A percentile compares a stretch with the other conserved stretches of the same genome.
Evolutionary conservation across 2,797 vertebrate species (phyloP).

Genomic region (Sardinella longiceps): DNA sequence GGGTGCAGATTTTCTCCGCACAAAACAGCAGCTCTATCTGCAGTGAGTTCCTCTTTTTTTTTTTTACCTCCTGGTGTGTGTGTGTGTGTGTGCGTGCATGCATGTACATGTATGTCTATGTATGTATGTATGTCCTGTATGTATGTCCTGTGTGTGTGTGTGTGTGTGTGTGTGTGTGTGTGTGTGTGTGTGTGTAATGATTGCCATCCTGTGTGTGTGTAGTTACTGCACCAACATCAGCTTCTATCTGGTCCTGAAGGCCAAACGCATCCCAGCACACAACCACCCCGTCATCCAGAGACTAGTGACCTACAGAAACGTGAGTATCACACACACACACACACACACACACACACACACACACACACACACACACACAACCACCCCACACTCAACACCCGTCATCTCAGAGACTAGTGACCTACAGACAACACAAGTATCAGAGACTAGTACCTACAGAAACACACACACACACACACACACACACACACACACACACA

Average conservation of each 20-base stretch:
- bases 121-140: not conserved
- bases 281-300: constrained; percentile 93
- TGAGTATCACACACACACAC: constrained; percentile 60
- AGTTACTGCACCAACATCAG: constrained; percentile 95
- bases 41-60: constrained; percentile 71
- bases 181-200: too few species aligned
- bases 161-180: too few species aligned
- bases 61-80: not conserved
- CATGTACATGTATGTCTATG: not conserved
- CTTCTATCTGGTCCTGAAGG: constrained; percentile 93
- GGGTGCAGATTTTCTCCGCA: constrained; percentile 85
- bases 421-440: too few species aligned
- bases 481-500: too few species aligned
- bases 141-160: not conserved
- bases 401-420: too few species aligned
- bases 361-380: not conserved
- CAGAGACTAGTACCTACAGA: too few species aligned
- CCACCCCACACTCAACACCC: too few species aligned
- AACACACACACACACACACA: too few species aligned
- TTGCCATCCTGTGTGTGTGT: not conserved
- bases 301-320: constrained; percentile 88
- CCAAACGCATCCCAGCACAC: constrained; percentile 83
- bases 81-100: constrained; percentile 1
- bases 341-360: not conserved
- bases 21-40: constrained; percentile 91